Percentiles rank a stretch among this genome's conserved stretches.
Evolutionary conservation across 2,888 invertebrate genomes (phyloP).

Genomic region (Aradus depressus): DNA sequence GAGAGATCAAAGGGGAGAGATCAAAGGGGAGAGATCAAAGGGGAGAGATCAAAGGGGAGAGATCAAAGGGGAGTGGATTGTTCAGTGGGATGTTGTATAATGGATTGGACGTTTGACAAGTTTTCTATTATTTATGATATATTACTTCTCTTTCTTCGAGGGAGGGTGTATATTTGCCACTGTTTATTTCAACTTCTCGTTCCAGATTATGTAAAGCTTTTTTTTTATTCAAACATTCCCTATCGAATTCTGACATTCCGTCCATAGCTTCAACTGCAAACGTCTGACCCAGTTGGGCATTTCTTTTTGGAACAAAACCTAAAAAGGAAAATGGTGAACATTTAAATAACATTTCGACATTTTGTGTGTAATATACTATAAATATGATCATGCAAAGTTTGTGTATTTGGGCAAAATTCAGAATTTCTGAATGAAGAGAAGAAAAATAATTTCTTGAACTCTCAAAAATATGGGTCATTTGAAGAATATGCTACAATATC

Average conservation of each 20-base stretch:
- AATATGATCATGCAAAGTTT: too few species aligned
- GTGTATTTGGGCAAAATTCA: too few species aligned
- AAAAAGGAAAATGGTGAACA: too few species aligned
- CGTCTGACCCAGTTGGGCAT: slow-evolving; percentile 56
- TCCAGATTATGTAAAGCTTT: slow-evolving; percentile 48
- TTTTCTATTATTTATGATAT: slow-evolving; percentile 27
- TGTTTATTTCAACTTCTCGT: slow-evolving; percentile 48
- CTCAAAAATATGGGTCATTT: too few species aligned
- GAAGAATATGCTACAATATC: too few species aligned
- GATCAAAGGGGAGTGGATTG: neutral
- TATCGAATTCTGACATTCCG: slow-evolving; percentile 60
- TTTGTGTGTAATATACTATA: too few species aligned
- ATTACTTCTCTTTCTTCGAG: slow-evolving; percentile 23
- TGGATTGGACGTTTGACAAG: neutral
- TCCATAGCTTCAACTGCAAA: slow-evolving; percentile 61
- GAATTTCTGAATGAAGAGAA: too few species aligned
- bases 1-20: too few species aligned
- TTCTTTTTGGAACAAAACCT: slow-evolving; percentile 57
- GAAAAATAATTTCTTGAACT: too few species aligned
- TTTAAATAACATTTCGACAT: too few species aligned
- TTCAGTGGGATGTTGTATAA: neutral
- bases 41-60: neutral
- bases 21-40: too few species aligned
- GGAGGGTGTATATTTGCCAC: slow-evolving; percentile 48
- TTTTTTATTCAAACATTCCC: slow-evolving; percentile 46